Conservation (phyloP, 2,888 invertebrate genomes). For the Tanytarsus gracilentus region DNA sequence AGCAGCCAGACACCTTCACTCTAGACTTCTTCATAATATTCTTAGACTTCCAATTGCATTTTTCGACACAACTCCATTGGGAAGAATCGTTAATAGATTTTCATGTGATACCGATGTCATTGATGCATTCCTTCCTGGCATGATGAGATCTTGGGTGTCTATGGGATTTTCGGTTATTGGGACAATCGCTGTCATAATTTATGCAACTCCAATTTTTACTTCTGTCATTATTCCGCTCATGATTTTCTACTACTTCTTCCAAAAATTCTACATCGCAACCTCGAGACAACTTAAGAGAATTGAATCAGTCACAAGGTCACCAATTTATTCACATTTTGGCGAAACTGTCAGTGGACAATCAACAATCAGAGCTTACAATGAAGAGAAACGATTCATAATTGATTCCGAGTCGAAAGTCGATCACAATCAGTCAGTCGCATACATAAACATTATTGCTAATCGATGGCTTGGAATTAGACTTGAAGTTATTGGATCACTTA, state of each 20-base stretch:
- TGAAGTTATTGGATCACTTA: slow-evolving; percentile 48
- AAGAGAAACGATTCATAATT: slow-evolving; percentile 43
- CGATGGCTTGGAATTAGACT: slow-evolving; percentile 44
- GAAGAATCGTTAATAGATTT: slow-evolving; percentile 53
- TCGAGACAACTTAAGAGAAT: slow-evolving; percentile 49
- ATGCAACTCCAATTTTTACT: slow-evolving; percentile 37
- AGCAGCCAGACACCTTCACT: slow-evolving; percentile 41
- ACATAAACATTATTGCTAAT: slow-evolving; percentile 46
- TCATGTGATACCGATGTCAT: slow-evolving; percentile 51
- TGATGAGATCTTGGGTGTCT: slow-evolving; percentile 18
- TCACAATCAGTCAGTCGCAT: slow-evolving; percentile 46
- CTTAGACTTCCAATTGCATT: slow-evolving; percentile 48
- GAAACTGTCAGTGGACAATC: slow-evolving; percentile 43
- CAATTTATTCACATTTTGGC: slow-evolving; percentile 49
- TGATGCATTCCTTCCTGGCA: slow-evolving; percentile 46
- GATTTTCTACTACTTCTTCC: slow-evolving; percentile 37
- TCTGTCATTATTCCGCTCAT: slow-evolving; percentile 37
- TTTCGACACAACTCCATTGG: slow-evolving; percentile 53
- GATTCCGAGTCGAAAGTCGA: slow-evolving; percentile 49
- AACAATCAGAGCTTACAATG: slow-evolving; percentile 46
- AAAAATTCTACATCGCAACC: slow-evolving; percentile 47
- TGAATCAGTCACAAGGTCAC: slow-evolving; percentile 48
- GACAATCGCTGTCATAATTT: slow-evolving; percentile 32
- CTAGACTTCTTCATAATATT: slow-evolving; percentile 44
- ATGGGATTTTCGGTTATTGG: slow-evolving; percentile 31